Base-by-base conservation (phyloP, 1,140 invertebrate genomes). In the Anoplolepis gracilipes region DNA sequence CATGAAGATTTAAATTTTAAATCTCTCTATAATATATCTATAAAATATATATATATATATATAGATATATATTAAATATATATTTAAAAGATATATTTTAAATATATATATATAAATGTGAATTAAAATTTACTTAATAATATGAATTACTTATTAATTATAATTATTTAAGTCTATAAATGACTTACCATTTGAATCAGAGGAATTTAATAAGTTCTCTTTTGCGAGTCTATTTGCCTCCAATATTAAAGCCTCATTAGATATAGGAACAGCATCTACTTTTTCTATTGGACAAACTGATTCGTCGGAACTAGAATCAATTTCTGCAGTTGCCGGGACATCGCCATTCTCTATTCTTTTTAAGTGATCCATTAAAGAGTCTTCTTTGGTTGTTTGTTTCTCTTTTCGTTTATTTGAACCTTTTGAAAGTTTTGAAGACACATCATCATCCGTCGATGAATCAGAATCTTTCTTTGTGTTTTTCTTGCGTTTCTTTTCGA, bases 151-250 rank as follows among this genome's bases (percentile, higher is more conserved):
- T n/a, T n/a, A n/a, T n/a, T n/a, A n/a, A n/a, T n/a, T n/a, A n/a
- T n/a, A n/a, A n/a, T n/a, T n/a, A n/a, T n/a, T n/a, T n/a, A n/a
- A n/a, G n/a, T n/a, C n/a, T n/a, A n/a, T n/a, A n/a, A n/a, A n/a
- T n/a, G n/a, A 39, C 69, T 92, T 84, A 93, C 93, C 93, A 53
- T 89, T 89, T 11, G 93, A 93, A 65, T 91, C 91, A n/a, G 91
- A 92, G 67, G 90, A 93, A 22, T 89, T 69, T 22, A 94, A 77
- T 25, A 94, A 69, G 28, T 79, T 76, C 6, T 92, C 79, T 84
- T 92, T 93, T 5, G 92, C 89, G 36, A 86, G 33, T 76, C 77
- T 86, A 69, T 94, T 90, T 57, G 90, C 91, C 22, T 93, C 91
- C 1, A 61, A 39, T 13, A 92, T 55, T 64, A 93, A 76, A 30